Conservation (phyloP, 2,888 invertebrate genomes). For the Philaethria dido region DNA sequence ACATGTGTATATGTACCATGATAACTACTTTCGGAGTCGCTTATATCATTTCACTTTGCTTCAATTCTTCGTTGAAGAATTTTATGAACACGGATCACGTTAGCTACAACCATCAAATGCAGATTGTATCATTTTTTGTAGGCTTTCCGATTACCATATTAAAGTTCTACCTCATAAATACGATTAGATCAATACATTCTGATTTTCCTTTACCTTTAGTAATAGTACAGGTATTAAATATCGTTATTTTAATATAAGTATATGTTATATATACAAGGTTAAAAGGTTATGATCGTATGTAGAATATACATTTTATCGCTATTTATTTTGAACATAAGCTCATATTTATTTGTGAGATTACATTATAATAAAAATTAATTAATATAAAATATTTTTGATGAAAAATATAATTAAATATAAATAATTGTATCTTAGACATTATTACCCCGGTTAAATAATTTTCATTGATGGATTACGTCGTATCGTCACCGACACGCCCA, state of each 20-base stretch:
- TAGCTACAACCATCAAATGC: background rate
- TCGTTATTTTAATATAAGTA: background rate
- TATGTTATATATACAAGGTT: too few species aligned
- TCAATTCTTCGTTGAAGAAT: background rate
- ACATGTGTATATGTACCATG: background rate
- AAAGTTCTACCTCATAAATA: background rate
- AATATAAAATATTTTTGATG: too few species aligned
- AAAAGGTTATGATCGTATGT: too few species aligned
- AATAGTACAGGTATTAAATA: background rate
- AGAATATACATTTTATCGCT: too few species aligned
- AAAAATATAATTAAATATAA: background rate
- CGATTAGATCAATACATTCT: background rate
- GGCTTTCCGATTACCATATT: background rate
- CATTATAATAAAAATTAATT: background rate
- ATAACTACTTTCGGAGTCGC: too few species aligned
- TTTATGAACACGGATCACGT: conserved; percentile 6
- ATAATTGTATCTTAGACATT: background rate
- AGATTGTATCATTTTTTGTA: background rate
- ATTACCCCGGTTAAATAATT: background rate
- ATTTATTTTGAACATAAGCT: too few species aligned
- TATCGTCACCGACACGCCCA: conserved; percentile 39
- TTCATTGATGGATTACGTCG: conserved; percentile 33
- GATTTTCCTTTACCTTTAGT: background rate
- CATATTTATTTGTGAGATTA: too few species aligned
- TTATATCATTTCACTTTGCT: background rate